phyloP scores from a whole-genome alignment of 2,797 vertebrate genomes.

The Scyliorhinus canicula region DNA sequence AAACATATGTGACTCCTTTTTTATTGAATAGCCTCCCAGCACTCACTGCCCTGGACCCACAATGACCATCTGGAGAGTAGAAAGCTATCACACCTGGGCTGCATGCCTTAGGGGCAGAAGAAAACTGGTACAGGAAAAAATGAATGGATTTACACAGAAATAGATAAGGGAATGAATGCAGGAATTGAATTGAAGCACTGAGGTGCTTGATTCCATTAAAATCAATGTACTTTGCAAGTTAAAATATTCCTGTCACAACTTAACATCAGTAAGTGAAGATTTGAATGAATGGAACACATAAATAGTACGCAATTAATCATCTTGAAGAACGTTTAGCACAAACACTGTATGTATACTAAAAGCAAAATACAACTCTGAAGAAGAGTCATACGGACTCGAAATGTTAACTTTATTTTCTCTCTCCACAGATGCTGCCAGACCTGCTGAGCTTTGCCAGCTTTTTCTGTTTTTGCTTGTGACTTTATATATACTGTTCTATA shows the following conservation, averaged over 20 bases:
- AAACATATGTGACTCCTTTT: background rate
- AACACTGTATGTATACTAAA: background rate
- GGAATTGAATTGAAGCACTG: background rate
- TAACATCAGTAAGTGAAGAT: background rate
- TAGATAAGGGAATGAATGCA: background rate
- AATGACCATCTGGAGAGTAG: background rate
- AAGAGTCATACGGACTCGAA: too few species aligned
- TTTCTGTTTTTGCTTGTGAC: too few species aligned
- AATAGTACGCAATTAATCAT: background rate
- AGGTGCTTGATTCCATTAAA: background rate
- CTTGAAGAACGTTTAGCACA: background rate
- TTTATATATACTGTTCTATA: background rate
- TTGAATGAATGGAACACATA: background rate
- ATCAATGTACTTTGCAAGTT: background rate
- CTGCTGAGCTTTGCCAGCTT: too few species aligned
- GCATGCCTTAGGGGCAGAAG: background rate
- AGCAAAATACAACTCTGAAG: too few species aligned
- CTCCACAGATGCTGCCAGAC: too few species aligned
- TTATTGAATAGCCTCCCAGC: background rate
- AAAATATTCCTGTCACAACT: background rate
- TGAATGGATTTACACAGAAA: background rate
- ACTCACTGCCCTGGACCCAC: background rate
- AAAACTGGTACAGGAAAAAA: background rate
- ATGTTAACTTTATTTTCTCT: too few species aligned
- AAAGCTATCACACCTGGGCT: background rate